These are phyloP conservation scores for mouse (Mus musculus) DNA, from an alignment of 2,113 vertebrate species.

Conservation along the genomic window DNA sequence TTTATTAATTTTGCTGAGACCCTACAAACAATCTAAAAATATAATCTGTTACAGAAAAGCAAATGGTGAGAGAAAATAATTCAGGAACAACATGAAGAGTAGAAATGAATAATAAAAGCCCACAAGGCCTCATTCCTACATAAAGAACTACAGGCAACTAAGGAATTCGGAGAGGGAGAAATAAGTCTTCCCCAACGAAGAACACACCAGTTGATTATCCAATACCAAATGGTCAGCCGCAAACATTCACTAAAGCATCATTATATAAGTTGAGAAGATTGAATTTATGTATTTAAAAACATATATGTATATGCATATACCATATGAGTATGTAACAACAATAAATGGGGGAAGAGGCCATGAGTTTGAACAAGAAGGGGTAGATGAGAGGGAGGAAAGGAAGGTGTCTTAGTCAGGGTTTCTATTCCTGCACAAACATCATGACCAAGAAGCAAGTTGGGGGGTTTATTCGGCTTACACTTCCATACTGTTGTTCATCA, in stretches of 20 bases:
- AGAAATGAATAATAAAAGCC: neutral
- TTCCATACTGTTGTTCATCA: no score
- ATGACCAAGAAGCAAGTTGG: no score
- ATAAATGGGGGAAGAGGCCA: neutral
- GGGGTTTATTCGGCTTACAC: no score
- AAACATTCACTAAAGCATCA: neutral
- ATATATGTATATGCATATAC: neutral
- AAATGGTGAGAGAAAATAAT: neutral
- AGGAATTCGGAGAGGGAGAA: neutral
- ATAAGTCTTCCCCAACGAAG: neutral
- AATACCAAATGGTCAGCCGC: neutral
- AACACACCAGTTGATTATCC: neutral
- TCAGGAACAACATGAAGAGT: neutral
- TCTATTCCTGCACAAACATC: no score
- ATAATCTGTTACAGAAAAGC: conserved; percentile 9
- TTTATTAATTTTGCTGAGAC: neutral
- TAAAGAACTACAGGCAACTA: neutral
- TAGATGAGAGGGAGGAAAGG: neutral
- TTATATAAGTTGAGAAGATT: neutral
- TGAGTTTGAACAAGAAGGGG: neutral
- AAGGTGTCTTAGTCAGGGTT: no score
- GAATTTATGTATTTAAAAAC: neutral
- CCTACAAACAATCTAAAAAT: conserved; percentile 3
- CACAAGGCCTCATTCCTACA: neutral
- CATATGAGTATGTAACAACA: neutral